Conservation (phyloP, 2,888 invertebrate genomes). For the Unio pictorum region DNA sequence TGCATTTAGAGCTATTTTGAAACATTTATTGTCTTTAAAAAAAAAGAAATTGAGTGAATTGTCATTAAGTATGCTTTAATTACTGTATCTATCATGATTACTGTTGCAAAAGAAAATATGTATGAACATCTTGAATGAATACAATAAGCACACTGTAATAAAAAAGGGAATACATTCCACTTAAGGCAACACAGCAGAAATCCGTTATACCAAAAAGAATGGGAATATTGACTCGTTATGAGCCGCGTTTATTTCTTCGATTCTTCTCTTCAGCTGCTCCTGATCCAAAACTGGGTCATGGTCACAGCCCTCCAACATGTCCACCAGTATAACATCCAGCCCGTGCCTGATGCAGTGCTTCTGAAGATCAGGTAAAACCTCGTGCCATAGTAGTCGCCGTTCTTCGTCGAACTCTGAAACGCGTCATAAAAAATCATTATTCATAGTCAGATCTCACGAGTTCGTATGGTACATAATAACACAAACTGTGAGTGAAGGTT, state of each 20-base stretch:
- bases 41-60: too few relatives aligned
- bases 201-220: conserved; percentile 53
- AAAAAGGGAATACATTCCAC: neutral
- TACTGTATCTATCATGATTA: too few relatives aligned
- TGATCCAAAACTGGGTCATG: conserved; percentile 44
- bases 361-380: conserved; percentile 56
- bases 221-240: conserved; percentile 52
- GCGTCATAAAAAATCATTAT: neutral
- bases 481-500: too few relatives aligned
- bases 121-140: too few relatives aligned
- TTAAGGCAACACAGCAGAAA: too few relatives aligned
- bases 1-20: too few relatives aligned
- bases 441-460: too few relatives aligned
- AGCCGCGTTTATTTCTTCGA: conserved; percentile 51
- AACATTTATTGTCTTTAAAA: too few relatives aligned
- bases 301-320: conserved; percentile 59
- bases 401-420: conserved; percentile 41
- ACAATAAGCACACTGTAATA: neutral
- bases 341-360: conserved; percentile 52
- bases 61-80: too few relatives aligned
- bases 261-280: conserved; percentile 41
- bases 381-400: conserved; percentile 35
- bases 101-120: too few relatives aligned
- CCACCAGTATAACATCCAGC: conserved; percentile 56
- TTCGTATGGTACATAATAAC: too few relatives aligned